Conservation (phyloP, 2,888 invertebrate genomes). For the Megastigmus dorsalis region DNA sequence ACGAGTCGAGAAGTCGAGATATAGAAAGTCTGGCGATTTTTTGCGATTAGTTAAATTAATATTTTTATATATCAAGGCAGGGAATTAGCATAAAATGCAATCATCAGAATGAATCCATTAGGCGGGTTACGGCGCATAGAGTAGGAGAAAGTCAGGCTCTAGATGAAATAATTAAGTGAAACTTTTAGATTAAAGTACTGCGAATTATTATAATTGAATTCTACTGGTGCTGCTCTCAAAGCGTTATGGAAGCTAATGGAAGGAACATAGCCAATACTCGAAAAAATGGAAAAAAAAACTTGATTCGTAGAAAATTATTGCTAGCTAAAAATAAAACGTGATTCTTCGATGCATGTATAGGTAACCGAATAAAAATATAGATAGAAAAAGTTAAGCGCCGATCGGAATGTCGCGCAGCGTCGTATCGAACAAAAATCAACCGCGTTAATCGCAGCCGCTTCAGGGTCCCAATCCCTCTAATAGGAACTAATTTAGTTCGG, state of each 20-base stretch:
- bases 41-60: slow-evolving; percentile 14
- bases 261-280: no score
- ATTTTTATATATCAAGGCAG: not conserved
- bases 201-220: slow-evolving; percentile 36
- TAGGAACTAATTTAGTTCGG: slow-evolving; percentile 22
- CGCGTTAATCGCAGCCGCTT: slow-evolving; percentile 22
- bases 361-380: no score
- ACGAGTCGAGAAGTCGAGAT: not conserved
- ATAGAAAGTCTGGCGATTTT: slow-evolving; percentile 23
- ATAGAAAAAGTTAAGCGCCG: no score
- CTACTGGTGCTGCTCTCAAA: no score
- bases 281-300: no score
- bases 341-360: no score
- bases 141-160: slow-evolving; percentile 25
- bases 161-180: slow-evolving; percentile 45
- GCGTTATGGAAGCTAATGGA: no score
- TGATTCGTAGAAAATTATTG: no score
- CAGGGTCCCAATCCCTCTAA: not conserved
- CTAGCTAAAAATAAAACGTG: no score
- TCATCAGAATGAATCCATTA: slow-evolving; percentile 14
- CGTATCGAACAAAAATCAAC: not conserved
- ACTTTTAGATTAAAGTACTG: slow-evolving; percentile 20
- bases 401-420: slow-evolving; percentile 1
- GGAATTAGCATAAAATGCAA: slow-evolving; percentile 9
- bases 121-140: slow-evolving; percentile 27